Evolutionary conservation across 2,113 vertebrate species (phyloP), one percentile per base, ranked within the genome.

Genomic region (Tyto alba): DNA sequence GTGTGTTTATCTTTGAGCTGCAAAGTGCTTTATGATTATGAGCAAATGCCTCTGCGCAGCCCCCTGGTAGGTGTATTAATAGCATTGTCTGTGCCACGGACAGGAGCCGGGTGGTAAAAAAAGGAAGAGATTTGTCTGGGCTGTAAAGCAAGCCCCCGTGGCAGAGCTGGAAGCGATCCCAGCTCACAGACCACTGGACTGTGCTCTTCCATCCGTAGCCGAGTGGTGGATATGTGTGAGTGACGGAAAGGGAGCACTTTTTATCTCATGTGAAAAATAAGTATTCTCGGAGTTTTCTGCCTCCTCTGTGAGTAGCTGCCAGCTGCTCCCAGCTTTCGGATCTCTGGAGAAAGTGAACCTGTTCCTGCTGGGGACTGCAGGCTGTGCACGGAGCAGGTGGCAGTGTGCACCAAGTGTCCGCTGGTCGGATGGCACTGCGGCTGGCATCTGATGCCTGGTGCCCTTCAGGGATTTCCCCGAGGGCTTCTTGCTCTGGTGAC

Each of bases 51-150:
- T 85, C 67, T 36, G 75, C 4, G 0, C 29, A 38, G 82, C 60
- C 67, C 64, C 84, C 64, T 16, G 34, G 86, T 75, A 86, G 76
- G 80, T 92, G 7, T 32, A 80, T 92, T 74, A 92, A 56, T 84
- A 90, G 88, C n/a, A 5, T 41, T 38, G 88, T 93, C 88, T 86
- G 88, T 64, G 72, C 57, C 1, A 22, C 92, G 89, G 88, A 66
- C 59, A 19, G 94, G 72, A 93, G 87, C 7, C 7, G 41, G 47
- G 88, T 91, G 90, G 89, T 69, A 89, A 85, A 77, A 52, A 93
- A 93, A 82, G 94, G 90, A 84, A 85, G 74, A 76, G 89, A 69
- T 88, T 73, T 85, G 71, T 95, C 90, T 89, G 95, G 75, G 53
- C 77, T 50, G 23, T 66, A 64, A 16, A 34, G 59, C n/a, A 79